Base-by-base conservation (phyloP, 2,888 invertebrate genomes). In the Malachius bipustulatus region DNA sequence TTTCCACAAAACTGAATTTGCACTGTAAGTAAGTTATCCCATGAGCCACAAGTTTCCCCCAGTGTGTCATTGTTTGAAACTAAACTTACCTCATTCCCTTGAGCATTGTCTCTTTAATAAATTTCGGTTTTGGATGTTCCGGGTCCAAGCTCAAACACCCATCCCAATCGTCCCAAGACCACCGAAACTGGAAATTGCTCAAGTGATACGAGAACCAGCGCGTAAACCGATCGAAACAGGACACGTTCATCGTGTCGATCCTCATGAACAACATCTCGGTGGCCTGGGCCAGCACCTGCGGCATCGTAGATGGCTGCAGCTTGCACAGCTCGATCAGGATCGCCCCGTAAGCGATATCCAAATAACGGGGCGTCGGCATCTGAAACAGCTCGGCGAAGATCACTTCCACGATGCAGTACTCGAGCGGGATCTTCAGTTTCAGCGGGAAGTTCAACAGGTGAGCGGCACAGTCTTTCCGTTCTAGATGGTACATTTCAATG, bases 141-240 rank as follows among this genome's bases (percentile, higher is more conserved):
- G 72, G 60, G 56, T 90, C 89, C 14, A 89, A 65, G 44, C 79
- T 73, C n/a, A 88, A 66, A 51, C 87, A 87, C 9, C 79, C 77
- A 54, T 84, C 83, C 91, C 91, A 91, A 55, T 91, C 91, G 47
- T 90, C 89, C 98, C 98, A 98, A 2, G 90, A 90, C 97, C 97
- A 98, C 35, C 93, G 79, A 60, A 93, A 98, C 63, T 98, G 96
- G 62, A 98, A 98, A 67, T 98, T 98, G 60, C 96, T 96, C 63
- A 98, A 70, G 64, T 98, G 97, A 61, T 97, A 97, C 1, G 89
- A 78, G 63, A 98, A 98, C 98, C 98, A 99, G 60, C 79, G 82
- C 14, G 85, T 87, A 60, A 98, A 93, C 51, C 96, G 78, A 64
- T 98, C 97, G 62, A 97, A 88, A 57, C 94, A 91, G 2, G 89